These are phyloP conservation scores for Rhagonycha lutea DNA, from an alignment of 2,888 invertebrate species.

Conservation along the genomic window DNA sequence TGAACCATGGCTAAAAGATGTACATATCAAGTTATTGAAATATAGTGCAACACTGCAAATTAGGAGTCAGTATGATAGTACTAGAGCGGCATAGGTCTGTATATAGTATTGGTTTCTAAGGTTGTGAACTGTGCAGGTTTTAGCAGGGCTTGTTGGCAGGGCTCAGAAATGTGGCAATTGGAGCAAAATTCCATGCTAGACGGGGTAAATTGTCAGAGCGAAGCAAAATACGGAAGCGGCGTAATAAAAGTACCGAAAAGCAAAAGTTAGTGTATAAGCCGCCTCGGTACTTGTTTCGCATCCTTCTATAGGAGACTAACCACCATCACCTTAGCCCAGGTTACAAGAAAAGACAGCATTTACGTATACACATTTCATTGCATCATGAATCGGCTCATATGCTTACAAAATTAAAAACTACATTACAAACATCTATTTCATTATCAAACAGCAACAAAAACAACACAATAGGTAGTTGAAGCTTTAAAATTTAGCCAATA, in stretches of 20 bases:
- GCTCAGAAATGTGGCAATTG: slow-evolving; percentile 39
- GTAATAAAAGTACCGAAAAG: slow-evolving; percentile 25
- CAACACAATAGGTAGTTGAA: slow-evolving; percentile 18
- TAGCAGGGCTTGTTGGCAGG: slow-evolving; percentile 49
- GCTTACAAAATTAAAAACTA: slow-evolving; percentile 40
- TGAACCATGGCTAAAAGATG: too few species aligned
- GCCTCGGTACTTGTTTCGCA: slow-evolving; percentile 36
- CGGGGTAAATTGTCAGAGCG: slow-evolving; percentile 32
- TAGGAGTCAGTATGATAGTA: not conserved
- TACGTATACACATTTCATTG: slow-evolving; percentile 46
- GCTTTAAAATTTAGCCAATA: slow-evolving; percentile 2
- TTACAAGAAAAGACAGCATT: slow-evolving; percentile 40
- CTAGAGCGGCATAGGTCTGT: slow-evolving; percentile 30
- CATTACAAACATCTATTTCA: slow-evolving; percentile 6
- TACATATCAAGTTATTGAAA: not conserved
- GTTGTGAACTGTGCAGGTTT: slow-evolving; percentile 34
- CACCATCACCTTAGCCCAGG: slow-evolving; percentile 35
- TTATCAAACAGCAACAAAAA: slow-evolving; percentile 19
- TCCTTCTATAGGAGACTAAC: slow-evolving; percentile 34
- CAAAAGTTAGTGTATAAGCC: slow-evolving; percentile 27
- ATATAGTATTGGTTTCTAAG: slow-evolving; percentile 24
- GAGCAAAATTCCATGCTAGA: slow-evolving; percentile 41
- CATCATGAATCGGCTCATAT: slow-evolving; percentile 50
- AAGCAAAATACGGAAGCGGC: slow-evolving; percentile 35
- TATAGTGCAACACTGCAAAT: not conserved